Percentiles rank a stretch among this genome's conserved stretches.
Evolutionary conservation across 2,888 invertebrate genomes (phyloP).

Genomic region (Dastarcus helophoroides): DNA sequence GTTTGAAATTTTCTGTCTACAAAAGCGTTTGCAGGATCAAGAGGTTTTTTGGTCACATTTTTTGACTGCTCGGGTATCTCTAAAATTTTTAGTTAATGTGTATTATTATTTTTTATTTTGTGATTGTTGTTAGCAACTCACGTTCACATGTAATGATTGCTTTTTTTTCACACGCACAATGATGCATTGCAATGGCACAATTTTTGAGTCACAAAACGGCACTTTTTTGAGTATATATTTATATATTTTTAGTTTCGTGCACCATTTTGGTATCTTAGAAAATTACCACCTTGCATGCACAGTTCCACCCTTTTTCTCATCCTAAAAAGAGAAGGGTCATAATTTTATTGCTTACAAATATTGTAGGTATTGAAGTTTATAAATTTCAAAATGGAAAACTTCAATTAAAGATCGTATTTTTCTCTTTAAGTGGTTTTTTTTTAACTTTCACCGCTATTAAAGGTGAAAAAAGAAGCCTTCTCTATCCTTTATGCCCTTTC

Average conservation of each 20-base stretch:
- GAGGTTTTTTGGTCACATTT: conserved; percentile 33
- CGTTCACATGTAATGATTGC: conserved; percentile 62
- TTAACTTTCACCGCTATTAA: too few species aligned
- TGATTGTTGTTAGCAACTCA: conserved; percentile 46
- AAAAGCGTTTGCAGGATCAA: conserved; percentile 41
- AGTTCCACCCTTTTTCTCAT: conserved; percentile 7
- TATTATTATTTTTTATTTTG: conserved; percentile 27
- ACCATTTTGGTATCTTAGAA: conserved; percentile 33
- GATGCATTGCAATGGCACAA: conserved; percentile 40
- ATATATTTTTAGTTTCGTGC: conserved; percentile 28
- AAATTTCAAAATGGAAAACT: conserved; percentile 3
- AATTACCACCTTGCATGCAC: conserved; percentile 30
- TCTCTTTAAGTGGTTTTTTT: too few species aligned
- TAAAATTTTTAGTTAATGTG: conserved; percentile 23
- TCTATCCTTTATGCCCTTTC: conserved; percentile 18
- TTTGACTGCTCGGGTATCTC: conserved; percentile 25
- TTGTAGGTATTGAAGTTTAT: too few species aligned
- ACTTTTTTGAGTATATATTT: conserved; percentile 27
- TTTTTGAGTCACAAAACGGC: conserved; percentile 38
- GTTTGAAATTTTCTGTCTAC: conserved; percentile 37
- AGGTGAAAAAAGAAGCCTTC: too few species aligned
- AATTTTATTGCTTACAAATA: too few species aligned
- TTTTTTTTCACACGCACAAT: conserved; percentile 35
- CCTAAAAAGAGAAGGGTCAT: too few species aligned
- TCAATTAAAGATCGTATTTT: conserved; percentile 1